These are phyloP conservation scores for Herpailurus yagouaroundi DNA, from an alignment of 2,113 vertebrate species.

Conservation along the genomic window DNA sequence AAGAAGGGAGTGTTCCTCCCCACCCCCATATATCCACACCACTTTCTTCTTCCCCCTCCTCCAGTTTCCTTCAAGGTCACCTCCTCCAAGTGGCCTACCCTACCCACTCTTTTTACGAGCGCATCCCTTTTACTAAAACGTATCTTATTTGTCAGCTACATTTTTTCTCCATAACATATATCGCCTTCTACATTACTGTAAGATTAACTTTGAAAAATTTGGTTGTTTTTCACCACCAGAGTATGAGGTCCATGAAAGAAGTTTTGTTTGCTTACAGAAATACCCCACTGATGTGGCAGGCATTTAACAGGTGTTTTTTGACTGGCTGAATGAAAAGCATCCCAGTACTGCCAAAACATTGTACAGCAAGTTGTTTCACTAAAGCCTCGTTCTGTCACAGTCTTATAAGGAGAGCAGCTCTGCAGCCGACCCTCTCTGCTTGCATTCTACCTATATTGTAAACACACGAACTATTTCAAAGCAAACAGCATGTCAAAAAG, in stretches of 20 bases:
- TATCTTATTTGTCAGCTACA: background rate
- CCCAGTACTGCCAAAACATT: background rate
- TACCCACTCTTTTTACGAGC: background rate
- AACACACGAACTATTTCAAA: background rate
- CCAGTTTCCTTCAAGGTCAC: background rate
- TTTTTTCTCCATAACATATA: background rate
- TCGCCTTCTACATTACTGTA: background rate
- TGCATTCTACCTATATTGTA: background rate
- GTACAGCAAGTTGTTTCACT: background rate
- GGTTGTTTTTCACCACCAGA: background rate
- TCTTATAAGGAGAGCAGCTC: background rate
- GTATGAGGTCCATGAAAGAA: background rate
- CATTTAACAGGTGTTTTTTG: background rate
- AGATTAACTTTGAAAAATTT: background rate
- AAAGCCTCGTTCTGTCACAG: background rate
- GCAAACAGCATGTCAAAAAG: background rate
- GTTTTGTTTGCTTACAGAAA: background rate
- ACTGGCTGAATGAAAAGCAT: background rate
- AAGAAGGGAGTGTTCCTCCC: background rate
- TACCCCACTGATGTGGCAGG: background rate
- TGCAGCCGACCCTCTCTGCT: background rate
- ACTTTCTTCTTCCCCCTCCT: background rate
- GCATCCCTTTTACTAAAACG: background rate
- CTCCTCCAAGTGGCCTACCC: background rate
- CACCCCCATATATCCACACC: fast-evolving